Evolutionary conservation across 2,113 vertebrate species (phyloP), one percentile per base, ranked within the genome.

Genomic region (Butorides virescens): DNA sequence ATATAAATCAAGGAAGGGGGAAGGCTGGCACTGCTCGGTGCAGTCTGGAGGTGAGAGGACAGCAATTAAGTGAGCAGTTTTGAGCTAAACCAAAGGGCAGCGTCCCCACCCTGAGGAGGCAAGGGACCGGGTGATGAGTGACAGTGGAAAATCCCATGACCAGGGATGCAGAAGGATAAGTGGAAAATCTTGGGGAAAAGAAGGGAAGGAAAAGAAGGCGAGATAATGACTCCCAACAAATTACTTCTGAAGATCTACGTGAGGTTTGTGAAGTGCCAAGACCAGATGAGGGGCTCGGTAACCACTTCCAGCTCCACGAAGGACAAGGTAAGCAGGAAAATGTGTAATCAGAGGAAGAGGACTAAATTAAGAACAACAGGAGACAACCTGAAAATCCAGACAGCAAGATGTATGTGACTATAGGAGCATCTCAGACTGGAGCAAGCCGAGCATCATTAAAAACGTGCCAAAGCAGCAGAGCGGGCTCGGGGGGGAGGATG

Each of bases 21-120:
- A 84, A 74, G n/a, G 29, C 46, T 79, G 42, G 47, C 53, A 56
- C 10, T 20, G 42, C 36, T 63, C 8, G 1, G 13, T n/a, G 47
- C 16, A 32, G 47, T 25, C 36, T 62, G 56, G 37, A 50, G 30
- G 14, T 52, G 44, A 77, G 34, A 52, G 6, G 23, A 53, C 26
- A 83, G 39, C 4, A 25, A 90, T 39, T 87, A 32, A 78, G 7
- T 2, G 2, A 84, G 34, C 9, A 7, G 17, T 32, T 89, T 82
- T 58, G 50, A 66, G 59, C 55, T 3, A 13, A 93, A 63, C 32
- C 26, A 15, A 72, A 72, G 36, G 44, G 55, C 59, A 36, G 37
- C 0, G 3, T n/a, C 44, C 15, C 23, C 13, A 39, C 19, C 10
- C 5, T 0, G 1, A 15, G 26, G 23, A 52, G 49, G 10, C 20